Base-by-base conservation (phyloP, 2,113 vertebrate genomes). In the Diphyllodes magnificus region DNA sequence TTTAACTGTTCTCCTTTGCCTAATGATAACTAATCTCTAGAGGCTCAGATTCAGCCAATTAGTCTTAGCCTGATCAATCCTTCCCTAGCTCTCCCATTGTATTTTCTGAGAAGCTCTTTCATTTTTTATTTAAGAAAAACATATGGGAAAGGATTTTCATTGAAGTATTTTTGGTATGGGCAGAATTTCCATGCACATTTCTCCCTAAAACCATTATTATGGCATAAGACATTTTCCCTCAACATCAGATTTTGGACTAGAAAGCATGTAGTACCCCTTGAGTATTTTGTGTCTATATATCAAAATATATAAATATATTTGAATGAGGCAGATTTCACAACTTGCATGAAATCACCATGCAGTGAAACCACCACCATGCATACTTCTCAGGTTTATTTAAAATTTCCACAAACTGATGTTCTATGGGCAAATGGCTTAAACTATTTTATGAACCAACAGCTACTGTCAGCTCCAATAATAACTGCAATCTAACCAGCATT, bases 1-100 rank as follows among this genome's bases (percentile, higher is more conserved):
- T 47, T 84, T 84, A 90, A 93, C 79, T 68, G 35, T 57, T 90
- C 31, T 83, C 30, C 82, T 68, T 83, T 64, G 37, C 24, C 13
- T 88, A 88, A 64, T 76, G 24, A 78, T 71, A 61, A 56, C 47
- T 88, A 35, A 88, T 53, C 23, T 88, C 47, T 44, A 51, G 33
- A 92, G 44, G 27, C 8, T 68, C 22, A 63, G 5, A 33, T 92
- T 94, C 59, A 85, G 51, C 21, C 49, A 50, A 21, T 71, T 42
- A 80, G 44, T 75, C 53, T 88, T 47, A 78, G 7, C 35, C 24
- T 83, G 22, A 83, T 45, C 37, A 40, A 50, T 70, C 17, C 54
- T 2, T 21, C 4, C 13, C 7, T 60, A 20, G n/a, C 6, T 35
- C 60, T 66, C 18, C 8, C 35, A 24, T 5, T 44, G 7, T 63